Percentiles rank a stretch among this genome's conserved stretches.
Conservation (phyloP, 2,888 invertebrate species). For the Cryptus viduatorius region DNA sequence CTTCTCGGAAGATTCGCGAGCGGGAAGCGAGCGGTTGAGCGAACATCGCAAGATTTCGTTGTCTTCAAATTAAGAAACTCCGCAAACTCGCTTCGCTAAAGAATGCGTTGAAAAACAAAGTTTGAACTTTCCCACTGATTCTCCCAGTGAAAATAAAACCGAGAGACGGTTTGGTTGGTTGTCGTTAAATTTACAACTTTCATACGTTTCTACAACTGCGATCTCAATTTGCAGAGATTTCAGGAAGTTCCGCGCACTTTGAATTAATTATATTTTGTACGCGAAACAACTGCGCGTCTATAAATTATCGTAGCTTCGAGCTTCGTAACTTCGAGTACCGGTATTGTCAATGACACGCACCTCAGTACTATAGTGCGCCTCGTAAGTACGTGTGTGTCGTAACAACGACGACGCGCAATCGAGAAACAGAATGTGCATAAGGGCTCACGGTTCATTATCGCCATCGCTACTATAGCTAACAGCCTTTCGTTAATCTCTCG, state of each 20-base stretch:
- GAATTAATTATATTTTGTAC: neutral
- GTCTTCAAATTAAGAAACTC: slow-evolving; percentile 9
- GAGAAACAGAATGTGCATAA: slow-evolving; percentile 2
- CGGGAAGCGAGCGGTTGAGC: neutral
- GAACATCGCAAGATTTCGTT: slow-evolving; percentile 1
- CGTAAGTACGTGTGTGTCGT: no score
- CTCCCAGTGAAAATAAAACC: neutral
- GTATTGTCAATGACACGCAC: slow-evolving; percentile 7
- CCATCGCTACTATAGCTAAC: slow-evolving; percentile 66
- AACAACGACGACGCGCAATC: neutral
- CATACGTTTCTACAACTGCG: neutral
- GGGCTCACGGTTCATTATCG: slow-evolving; percentile 62
- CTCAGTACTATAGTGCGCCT: neutral
- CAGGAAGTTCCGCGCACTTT: neutral
- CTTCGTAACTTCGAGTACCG: no score
- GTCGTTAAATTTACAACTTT: neutral
- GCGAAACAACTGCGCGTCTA: neutral
- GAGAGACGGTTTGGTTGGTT: neutral
- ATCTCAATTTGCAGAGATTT: neutral
- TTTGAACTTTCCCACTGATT: neutral
- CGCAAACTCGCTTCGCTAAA: neutral
- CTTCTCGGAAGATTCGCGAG: neutral
- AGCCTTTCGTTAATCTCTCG: slow-evolving; percentile 72
- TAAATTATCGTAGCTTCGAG: neutral
- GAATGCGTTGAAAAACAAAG: neutral